phyloP scores from a whole-genome alignment of 2,797 vertebrate genomes.

The Rhinella marina region DNA sequence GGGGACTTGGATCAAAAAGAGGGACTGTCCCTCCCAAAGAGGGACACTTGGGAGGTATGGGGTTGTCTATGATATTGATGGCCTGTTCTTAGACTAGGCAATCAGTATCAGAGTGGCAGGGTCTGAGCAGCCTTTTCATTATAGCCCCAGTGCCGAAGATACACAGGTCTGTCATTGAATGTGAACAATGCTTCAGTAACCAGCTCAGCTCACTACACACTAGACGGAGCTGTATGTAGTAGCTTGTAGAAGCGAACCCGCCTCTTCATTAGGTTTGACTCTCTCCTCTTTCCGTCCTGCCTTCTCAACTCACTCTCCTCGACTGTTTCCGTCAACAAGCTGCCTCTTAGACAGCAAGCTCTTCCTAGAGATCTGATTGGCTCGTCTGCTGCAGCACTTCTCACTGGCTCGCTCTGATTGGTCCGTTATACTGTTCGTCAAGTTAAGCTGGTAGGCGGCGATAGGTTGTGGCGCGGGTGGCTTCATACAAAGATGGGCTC shows the following conservation, averaged over 20 bases:
- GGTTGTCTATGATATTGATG: too few relatives aligned
- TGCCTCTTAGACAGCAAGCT: not conserved
- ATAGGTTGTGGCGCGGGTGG: slow-evolving; percentile 32
- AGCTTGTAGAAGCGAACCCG: not conserved
- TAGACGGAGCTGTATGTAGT: too few relatives aligned
- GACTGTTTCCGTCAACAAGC: slow-evolving; percentile 42
- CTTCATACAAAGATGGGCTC: slow-evolving; percentile 39
- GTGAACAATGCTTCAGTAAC: too few relatives aligned
- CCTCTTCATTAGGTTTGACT: slow-evolving; percentile 20
- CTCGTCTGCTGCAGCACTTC: not conserved
- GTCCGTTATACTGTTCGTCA: not conserved
- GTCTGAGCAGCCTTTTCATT: too few relatives aligned
- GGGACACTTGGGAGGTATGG: too few relatives aligned
- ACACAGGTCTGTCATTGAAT: too few relatives aligned
- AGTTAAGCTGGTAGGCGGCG: not conserved
- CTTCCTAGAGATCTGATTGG: slow-evolving; percentile 16
- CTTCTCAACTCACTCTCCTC: not conserved
- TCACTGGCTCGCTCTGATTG: not conserved
- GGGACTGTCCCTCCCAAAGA: too few relatives aligned
- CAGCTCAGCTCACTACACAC: too few relatives aligned
- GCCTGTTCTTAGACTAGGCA: too few relatives aligned
- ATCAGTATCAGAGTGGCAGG: too few relatives aligned
- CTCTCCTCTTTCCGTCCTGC: slow-evolving; percentile 10
- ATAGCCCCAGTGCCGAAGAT: too few relatives aligned
- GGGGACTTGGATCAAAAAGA: too few relatives aligned